Conservation (phyloP, 1,140 invertebrate species). For the Lethocerus indicus region DNA sequence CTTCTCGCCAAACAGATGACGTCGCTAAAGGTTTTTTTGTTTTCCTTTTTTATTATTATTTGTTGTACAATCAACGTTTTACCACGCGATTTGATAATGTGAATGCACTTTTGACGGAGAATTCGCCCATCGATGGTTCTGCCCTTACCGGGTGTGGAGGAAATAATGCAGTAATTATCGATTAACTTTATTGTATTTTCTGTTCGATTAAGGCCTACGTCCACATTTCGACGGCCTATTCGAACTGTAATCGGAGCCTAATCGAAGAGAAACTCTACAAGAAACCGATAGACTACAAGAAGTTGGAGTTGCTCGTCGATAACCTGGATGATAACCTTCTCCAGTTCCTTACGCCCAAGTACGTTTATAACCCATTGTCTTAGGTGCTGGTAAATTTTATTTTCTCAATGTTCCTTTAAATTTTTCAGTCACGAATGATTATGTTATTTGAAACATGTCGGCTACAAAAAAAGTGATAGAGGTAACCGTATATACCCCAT, state of each 20-base stretch:
- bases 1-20: conserved; percentile 41
- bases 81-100: neutral
- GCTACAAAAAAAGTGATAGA: too few relatives aligned
- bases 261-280: conserved; percentile 51
- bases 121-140: neutral
- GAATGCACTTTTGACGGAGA: neutral
- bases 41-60: neutral
- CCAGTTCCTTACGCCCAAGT: conserved; percentile 33
- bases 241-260: conserved; percentile 36
- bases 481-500: too few relatives aligned
- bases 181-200: neutral
- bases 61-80: neutral
- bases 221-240: conserved; percentile 52
- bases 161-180: neutral
- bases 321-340: conserved; percentile 33
- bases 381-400: neutral
- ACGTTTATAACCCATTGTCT: conserved; percentile 17
- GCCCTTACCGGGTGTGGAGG: neutral
- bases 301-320: conserved; percentile 32
- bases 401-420: too few relatives aligned
- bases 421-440: too few relatives aligned
- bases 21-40: conserved; percentile 34
- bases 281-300: conserved; percentile 39
- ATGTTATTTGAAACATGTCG: too few relatives aligned
- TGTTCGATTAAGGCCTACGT: conserved; percentile 30